Evolutionary conservation across 2,797 vertebrate species (phyloP).

Genomic region (Hafferia zeledoni): DNA sequence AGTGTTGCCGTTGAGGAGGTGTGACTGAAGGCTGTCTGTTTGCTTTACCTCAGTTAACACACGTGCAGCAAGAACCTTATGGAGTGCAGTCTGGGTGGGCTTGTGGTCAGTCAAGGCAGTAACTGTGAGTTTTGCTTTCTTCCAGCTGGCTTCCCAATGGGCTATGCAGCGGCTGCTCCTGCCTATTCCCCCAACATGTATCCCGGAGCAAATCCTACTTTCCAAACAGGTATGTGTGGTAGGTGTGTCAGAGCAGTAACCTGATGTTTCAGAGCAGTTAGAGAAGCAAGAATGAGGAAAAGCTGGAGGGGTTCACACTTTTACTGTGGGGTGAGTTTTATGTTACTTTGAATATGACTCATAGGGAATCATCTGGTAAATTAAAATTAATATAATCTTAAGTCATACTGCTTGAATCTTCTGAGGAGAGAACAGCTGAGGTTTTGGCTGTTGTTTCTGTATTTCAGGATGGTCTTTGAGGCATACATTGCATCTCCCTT

Average conservation of each 20-base stretch:
- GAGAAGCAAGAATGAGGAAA: not conserved
- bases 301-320: not conserved
- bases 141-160: slow-evolving; percentile 93
- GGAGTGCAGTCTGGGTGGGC: not conserved
- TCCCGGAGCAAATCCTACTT: slow-evolving; percentile 91
- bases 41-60: not conserved
- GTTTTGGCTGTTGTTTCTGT: not conserved
- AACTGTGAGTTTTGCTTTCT: not conserved
- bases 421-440: not conserved
- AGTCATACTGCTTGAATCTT: not conserved
- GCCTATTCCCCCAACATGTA: slow-evolving; percentile 92
- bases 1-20: not conserved
- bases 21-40: not conserved
- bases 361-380: not conserved
- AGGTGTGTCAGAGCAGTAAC: not conserved
- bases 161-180: slow-evolving; percentile 91
- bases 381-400: not conserved
- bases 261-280: not conserved
- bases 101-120: not conserved
- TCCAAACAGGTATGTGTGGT: slow-evolving; percentile 84
- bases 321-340: not conserved
- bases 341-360: not conserved
- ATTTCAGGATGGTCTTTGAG: not conserved
- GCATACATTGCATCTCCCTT: not conserved
- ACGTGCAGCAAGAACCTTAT: not conserved